A percentile compares a stretch with the other conserved stretches of the same genome.
These are phyloP conservation scores for Epizoanthus ramosus DNA, from an alignment of 92 coral and sea anemone species.

Conservation along the genomic window DNA sequence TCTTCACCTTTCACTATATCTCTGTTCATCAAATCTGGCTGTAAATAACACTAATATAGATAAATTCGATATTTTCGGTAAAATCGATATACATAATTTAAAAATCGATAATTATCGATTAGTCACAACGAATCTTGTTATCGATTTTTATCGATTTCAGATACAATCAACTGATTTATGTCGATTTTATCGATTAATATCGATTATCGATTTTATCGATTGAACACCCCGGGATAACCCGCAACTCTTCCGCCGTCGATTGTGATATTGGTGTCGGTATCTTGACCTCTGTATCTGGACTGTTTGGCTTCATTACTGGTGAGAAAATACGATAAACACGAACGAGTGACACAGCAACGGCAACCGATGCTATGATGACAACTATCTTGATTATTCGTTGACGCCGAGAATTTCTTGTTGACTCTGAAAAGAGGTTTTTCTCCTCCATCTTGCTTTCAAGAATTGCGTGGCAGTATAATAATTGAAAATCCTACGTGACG, in stretches of 20 bases:
- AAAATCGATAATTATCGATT: too few relatives aligned
- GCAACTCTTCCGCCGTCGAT: conserved; percentile 53
- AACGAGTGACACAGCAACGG: neutral
- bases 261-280: conserved; percentile 17
- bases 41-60: too few relatives aligned
- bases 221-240: too few relatives aligned
- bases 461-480: neutral
- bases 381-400: neutral
- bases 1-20: conserved; percentile 57
- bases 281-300: neutral
- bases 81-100: too few relatives aligned
- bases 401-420: neutral
- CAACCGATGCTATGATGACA: neutral
- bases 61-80: too few relatives aligned
- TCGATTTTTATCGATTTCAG: too few relatives aligned
- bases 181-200: too few relatives aligned
- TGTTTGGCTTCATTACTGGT: too few relatives aligned
- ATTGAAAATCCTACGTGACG: too few relatives aligned
- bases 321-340: neutral
- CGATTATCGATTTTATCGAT: too few relatives aligned
- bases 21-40: conserved; percentile 39
- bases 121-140: too few relatives aligned
- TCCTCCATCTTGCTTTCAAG: neutral
- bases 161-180: too few relatives aligned
- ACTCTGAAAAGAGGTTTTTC: neutral